Percentiles rank a stretch among this genome's conserved stretches.
phyloP scores from a whole-genome alignment of 2,113 vertebrate species.

The Dipodomys merriami region DNA sequence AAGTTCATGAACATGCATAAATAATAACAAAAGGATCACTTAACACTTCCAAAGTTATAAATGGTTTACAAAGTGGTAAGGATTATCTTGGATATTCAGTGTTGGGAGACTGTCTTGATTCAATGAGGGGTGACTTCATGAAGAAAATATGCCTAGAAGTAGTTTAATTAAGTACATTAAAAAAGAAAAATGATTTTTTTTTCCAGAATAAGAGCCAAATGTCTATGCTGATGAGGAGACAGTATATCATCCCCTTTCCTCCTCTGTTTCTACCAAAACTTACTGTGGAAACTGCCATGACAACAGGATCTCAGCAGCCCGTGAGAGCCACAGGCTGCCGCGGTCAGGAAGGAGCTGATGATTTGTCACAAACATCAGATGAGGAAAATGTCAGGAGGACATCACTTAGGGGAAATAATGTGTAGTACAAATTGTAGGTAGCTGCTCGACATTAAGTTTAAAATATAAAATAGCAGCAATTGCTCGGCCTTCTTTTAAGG shows the following conservation, averaged over 20 bases:
- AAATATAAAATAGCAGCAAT: constrained; percentile 74
- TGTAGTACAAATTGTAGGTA: constrained; percentile 57
- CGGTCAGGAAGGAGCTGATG: constrained; percentile 58
- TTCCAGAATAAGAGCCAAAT: constrained; percentile 42
- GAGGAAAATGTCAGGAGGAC: constrained; percentile 41
- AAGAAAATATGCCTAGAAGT: constrained; percentile 51
- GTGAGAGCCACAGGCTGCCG: background rate
- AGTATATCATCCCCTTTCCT: background rate
- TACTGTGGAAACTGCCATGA: background rate
- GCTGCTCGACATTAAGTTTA: constrained; percentile 62
- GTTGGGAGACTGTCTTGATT: constrained; percentile 2
- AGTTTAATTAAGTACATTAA: constrained; percentile 27
- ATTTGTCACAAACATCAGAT: constrained; percentile 46
- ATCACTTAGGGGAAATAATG: constrained; percentile 57
- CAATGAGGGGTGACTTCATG: background rate
- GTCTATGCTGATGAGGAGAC: background rate
- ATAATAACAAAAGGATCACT: constrained; percentile 81
- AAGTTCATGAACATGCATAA: constrained; percentile 89
- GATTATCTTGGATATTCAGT: constrained; percentile 51
- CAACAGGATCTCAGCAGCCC: background rate
- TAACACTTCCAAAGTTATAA: constrained; percentile 77
- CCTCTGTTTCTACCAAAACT: constrained; percentile 40
- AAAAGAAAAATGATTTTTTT: background rate
- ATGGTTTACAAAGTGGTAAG: constrained; percentile 82
- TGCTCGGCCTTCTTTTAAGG: constrained; percentile 41